phyloP scores from a whole-genome alignment of 2,888 invertebrate genomes.

The Mimumesa dahlbomi region DNA sequence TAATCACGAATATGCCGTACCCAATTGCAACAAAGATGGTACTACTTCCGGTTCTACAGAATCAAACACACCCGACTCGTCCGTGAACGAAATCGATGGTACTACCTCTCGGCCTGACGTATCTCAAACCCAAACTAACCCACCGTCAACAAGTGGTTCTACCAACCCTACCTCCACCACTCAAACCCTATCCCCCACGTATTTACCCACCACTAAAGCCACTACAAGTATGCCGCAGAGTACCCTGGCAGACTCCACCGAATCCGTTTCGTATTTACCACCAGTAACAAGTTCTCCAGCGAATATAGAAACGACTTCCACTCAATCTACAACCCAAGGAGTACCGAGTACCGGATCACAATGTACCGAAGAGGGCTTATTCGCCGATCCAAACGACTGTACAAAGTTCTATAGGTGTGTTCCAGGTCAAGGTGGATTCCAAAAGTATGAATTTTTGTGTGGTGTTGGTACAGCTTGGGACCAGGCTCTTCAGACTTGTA shows the following conservation, averaged over 20 bases:
- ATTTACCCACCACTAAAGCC: conserved; percentile 2
- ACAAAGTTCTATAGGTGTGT: conserved; percentile 90
- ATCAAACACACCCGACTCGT: conserved; percentile 21
- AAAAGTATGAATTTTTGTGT: conserved; percentile 87
- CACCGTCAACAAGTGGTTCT: conserved; percentile 24
- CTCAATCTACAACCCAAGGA: neutral
- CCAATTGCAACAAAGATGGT: conserved; percentile 62
- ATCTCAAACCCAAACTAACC: conserved; percentile 12
- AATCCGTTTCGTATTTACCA: conserved; percentile 35
- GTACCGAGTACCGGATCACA: conserved; percentile 26
- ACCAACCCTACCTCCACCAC: conserved; percentile 5
- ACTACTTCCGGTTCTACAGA: conserved; percentile 33
- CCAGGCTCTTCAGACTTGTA: conserved; percentile 85
- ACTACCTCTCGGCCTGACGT: conserved; percentile 5
- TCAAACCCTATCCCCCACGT: conserved; percentile 1
- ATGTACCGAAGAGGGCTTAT: conserved; percentile 85
- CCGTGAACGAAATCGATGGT: conserved; percentile 35
- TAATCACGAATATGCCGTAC: conserved; percentile 83
- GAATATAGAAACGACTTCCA: neutral
- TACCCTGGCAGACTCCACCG: conserved; percentile 20
- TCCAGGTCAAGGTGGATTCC: conserved; percentile 82
- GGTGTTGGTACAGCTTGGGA: conserved; percentile 91
- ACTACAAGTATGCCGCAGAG: conserved; percentile 8
- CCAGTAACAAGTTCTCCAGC: conserved; percentile 12
- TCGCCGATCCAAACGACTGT: conserved; percentile 86